phyloP scores from a whole-genome alignment of 2,797 vertebrate genomes.

The Falco rusticolus region DNA sequence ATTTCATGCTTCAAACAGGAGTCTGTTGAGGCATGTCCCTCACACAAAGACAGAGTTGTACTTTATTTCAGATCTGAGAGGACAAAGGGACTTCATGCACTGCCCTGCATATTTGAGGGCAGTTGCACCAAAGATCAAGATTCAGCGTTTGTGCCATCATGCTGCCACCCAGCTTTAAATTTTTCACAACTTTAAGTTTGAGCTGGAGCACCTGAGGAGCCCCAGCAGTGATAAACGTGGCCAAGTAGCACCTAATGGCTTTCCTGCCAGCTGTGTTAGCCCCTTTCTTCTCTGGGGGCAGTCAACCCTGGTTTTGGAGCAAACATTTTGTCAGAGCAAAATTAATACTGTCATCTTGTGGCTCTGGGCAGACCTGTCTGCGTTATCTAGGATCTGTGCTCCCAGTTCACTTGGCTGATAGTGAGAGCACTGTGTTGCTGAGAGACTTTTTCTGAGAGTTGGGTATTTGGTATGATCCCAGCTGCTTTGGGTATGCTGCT shows the following conservation, averaged over 20 bases:
- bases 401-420: not conserved
- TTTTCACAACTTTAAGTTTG: not conserved
- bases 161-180: not conserved
- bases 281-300: not conserved
- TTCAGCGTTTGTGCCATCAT: accelerated
- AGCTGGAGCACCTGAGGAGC: not conserved
- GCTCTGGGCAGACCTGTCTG: not conserved
- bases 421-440: not conserved
- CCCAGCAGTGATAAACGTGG: not conserved
- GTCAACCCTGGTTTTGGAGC: not conserved
- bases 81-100: not conserved
- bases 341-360: not conserved
- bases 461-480: not conserved
- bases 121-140: not conserved
- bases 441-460: not conserved
- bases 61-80: not conserved
- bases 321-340: not conserved
- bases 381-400: not conserved
- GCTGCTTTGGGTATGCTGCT: not conserved
- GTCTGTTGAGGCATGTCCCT: not conserved
- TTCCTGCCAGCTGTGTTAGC: not conserved
- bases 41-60: not conserved
- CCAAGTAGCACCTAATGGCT: not conserved
- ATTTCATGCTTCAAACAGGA: not conserved
- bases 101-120: not conserved